Base-by-base conservation (phyloP, 2,797 vertebrate species). In the Luscinia megarhynchos region DNA sequence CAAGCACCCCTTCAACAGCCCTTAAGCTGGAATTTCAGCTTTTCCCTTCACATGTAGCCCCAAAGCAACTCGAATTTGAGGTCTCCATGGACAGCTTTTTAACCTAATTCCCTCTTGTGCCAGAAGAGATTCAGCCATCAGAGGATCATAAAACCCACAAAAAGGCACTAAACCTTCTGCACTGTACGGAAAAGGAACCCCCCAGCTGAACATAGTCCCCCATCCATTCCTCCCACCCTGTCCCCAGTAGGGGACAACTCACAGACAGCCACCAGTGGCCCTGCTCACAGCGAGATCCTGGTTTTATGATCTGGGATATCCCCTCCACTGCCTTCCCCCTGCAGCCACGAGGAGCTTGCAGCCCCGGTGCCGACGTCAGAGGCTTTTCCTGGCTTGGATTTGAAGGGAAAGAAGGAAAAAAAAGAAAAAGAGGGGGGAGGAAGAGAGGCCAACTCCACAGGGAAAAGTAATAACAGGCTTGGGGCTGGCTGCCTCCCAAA, bases 401-500 rank as follows among this genome's bases (percentile, higher is more conserved):
- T 69, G 51, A 89, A 81, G 76, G 66, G 17, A 67, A 95, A 88
- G 27, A 30, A 66, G 8, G 4, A 2, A 36, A 77, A 55, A 73
- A 84, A 80, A 20, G 12, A 53, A 34, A 32, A 15, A 5, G 7
- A 12, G 2, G 1, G 7, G 23, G 22, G 29, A 4, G 9, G 36
- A 74, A 81, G 38, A 82, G 40, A 94, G 46, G 64, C 90, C 74
- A 91, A 12, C 67, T 87, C 90, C 67, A 86, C 0, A 0, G 80
- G 84, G 90, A 87, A 51, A 88, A 88, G 61, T 69, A 95, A 48
- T 43, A 81, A 58, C 77, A 92, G 70, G 66, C 83, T 94, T 84
- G 21, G 40, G 51, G 70, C 74, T 95, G 93, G 95, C 92, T 84
- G 84, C 69, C 30, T 92, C 66, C 88, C 95, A 94, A 0, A 88